Evolutionary conservation across 2,797 vertebrate species (phyloP).

Genomic region (Tiaroga cobitis): DNA sequence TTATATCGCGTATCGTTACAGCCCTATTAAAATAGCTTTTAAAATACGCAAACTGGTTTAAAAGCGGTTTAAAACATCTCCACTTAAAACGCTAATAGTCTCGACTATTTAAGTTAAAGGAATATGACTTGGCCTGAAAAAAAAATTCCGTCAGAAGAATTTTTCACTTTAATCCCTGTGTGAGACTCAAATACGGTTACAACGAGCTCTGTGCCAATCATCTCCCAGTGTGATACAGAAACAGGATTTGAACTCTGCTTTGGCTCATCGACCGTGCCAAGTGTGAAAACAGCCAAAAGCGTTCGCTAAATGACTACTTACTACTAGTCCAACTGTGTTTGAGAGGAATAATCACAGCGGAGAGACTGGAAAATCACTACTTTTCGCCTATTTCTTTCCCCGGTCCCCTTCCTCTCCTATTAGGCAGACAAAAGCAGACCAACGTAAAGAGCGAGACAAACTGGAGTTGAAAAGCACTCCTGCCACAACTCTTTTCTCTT

Average conservation of each 20-base stretch:
- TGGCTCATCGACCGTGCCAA: neutral
- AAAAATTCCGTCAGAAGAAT: too few species aligned
- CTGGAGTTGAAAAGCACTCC: neutral
- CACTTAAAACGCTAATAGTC: too few species aligned
- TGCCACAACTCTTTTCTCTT: neutral
- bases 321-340: slow-evolving; percentile 3
- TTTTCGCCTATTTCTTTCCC: slow-evolving; percentile 6
- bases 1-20: too few species aligned
- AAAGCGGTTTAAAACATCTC: too few species aligned
- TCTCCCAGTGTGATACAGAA: neutral
- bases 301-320: slow-evolving; percentile 6
- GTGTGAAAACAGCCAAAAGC: neutral
- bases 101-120: too few species aligned
- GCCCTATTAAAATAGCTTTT: too few species aligned
- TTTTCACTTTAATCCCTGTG: too few species aligned
- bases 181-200: neutral
- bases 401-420: neutral
- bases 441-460: neutral
- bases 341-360: neutral
- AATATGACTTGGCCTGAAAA: too few species aligned
- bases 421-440: slow-evolving; percentile 9
- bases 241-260: neutral
- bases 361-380: slow-evolving; percentile 17
- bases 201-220: neutral
- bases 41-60: too few species aligned